These are phyloP conservation scores for Schizothorax lantsangensis DNA, from an alignment of 2,797 vertebrate species.

Conservation along the genomic window DNA sequence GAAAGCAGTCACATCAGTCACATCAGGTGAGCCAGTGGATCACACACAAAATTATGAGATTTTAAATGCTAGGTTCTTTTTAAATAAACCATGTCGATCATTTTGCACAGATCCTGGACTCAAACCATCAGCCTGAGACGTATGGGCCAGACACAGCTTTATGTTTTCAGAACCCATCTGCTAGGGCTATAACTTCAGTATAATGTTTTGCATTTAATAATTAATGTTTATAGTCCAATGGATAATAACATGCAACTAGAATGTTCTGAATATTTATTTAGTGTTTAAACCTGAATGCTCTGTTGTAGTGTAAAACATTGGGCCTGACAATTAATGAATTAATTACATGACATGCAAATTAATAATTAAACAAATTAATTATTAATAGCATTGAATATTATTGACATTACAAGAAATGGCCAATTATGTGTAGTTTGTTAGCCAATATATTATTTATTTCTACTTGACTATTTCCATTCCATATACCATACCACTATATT, in stretches of 20 bases:
- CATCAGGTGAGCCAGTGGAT: constrained; percentile 1
- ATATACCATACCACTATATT: background rate
- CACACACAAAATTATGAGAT: background rate
- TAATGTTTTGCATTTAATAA: background rate
- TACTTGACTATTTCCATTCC: background rate
- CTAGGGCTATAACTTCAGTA: background rate
- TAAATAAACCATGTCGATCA: background rate
- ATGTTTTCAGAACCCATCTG: constrained; percentile 23
- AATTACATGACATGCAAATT: background rate
- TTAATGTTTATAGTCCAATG: background rate
- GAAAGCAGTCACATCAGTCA: background rate
- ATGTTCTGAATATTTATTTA: background rate
- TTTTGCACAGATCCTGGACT: background rate
- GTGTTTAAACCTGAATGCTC: background rate
- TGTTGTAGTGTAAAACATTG: background rate
- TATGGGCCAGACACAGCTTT: background rate
- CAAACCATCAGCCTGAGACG: background rate
- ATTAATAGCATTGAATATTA: background rate
- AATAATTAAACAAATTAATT: background rate
- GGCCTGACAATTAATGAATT: background rate
- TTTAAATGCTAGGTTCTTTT: background rate
- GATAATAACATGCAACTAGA: background rate
- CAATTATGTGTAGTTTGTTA: background rate
- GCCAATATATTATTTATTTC: background rate
- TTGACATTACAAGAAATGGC: background rate